Evolutionary conservation across 2,797 vertebrate genomes (phyloP), one percentile per base, ranked within the genome.

Genomic region (Morus bassanus): DNA sequence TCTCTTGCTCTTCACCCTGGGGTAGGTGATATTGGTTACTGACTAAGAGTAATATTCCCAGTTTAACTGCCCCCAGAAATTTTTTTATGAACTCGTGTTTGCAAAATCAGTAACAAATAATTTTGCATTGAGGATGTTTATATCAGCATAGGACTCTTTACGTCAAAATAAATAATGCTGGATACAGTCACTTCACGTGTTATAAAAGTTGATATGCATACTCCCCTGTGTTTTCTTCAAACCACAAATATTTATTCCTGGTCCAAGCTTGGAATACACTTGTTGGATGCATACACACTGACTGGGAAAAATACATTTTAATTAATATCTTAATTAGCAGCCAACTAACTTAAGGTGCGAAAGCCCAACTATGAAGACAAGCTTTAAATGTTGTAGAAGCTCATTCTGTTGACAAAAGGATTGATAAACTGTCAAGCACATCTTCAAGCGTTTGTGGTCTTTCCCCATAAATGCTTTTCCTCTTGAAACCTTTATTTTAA

Each of bases 241-340:
- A 35, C 24, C 33, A 69, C 68, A 93, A 91, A 88, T 88, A 88
- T 92, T 96, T 94, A 88, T 75, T 94, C 61, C 81, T 75, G 27
- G 45, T 75, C 43, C 56, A 48, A 5, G 73, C 73, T 78, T 67
- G 51, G 33, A 84, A 91, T 81, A 84, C 50, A 67, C 48, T 59
- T 96, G 67, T 46, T 63, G 43, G 37, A 73, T 53, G 16, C 48
- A 12, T 82, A 69, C 30, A 41, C 13, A 28, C 13, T 39, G 17
- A 48, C 48, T 33, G 24, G 13, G 11, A 10, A 76, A 94, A 94
- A 88, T 3, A 31, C 10, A n/a, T 73, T 90, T 93, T 54, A 91
- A 69, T 23, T 43, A 56, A 18, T 30, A 25, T 61, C 14, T 57
- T 68, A 75, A 85, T 69, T 63, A 85, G 50, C 50, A 75, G 50